Base-by-base conservation (phyloP, 92 coral and sea anemone species). In the Metridium senile region DNA sequence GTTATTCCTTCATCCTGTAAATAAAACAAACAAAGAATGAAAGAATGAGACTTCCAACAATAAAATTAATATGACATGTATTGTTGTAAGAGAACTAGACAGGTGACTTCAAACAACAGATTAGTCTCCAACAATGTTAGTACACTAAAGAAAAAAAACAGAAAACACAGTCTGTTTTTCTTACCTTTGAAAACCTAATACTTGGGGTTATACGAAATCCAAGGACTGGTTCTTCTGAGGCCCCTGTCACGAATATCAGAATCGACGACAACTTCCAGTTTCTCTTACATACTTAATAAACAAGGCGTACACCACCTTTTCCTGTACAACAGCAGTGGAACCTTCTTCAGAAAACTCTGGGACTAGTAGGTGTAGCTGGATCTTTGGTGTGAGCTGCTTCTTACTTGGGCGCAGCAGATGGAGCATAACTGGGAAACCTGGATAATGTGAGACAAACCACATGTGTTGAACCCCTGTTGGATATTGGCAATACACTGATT, bases 191-290 rank as follows among this genome's bases (percentile, higher is more conserved):
- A 78, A 86, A 81, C 56, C 67, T 52, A 23, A 85, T 85, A 39
- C 68, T 70, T 62, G 89, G 90, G 56, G 70, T 80, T 11, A 85
- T 56, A 30, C 25, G 73, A 74, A 87, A 87, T 26, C 88, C 96
- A 11, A 83, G 91, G 9, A 82, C 89, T 72, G 89, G 89, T 68
- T 90, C 88, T 70, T 85, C 94, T 65, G 86, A 65, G 34, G 89
- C 87, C 21, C 91, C 91, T 19, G 90, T 84, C 0, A 77, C 88
- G 74, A 91, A 87, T 61, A 69, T 66, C 13, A 90, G 76, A 31
- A 86, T 19, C 34, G 75, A 70, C 88, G 79, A 18, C 86, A 86
- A 84, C 92, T 87, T 23, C 88, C 87, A 63, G 76, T 87, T 70
- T 91, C 82, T 26, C 88, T 75, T 23, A 85, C 74, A 77, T 87